Evolutionary conservation across 2,888 invertebrate genomes (phyloP), one percentile per base, ranked within the genome.

Genomic region (Blastobasis adustella): DNA sequence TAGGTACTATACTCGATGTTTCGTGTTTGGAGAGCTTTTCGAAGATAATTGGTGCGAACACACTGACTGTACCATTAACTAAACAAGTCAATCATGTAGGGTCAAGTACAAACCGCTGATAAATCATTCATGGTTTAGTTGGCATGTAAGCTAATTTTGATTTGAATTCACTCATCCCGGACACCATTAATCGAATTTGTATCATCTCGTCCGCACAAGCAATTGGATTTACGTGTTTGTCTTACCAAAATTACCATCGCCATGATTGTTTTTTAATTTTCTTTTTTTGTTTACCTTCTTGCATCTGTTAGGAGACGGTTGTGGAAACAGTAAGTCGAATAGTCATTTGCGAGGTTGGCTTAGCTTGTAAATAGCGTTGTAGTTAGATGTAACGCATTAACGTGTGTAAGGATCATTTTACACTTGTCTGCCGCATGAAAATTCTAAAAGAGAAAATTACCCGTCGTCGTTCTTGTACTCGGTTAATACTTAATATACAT

Each of bases 251-350:
- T 73, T 72, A 55, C 66, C 83, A 84, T 76, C 76, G 58, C 65
- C 82, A 81, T 77, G 63, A 74, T 79, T 79, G 78, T 80, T 81
- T 81, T 81, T 81, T 78, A 76, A 81, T 82, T 82, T 83, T 67
- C 71, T 76, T 82, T 84, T 49, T 86, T 78, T 83, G 79, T 86
- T 85, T 23, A 23, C 81, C 77, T 76, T 83, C 84, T 85, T 82
- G 88, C 88, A 86, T 87, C 88, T 82, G 85, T 84, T 88, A 88
- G 88, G 86, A 87, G 88, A 88, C 84, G 87, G 67, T 87, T 88
- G 79, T 88, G 87, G 88, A 88, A 88, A 87, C 88, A 88, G 88
- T 88, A 88, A 88, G 88, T 88, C 76, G 76, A 79, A 64, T 78
- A 76, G 79, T 72, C 79, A 79, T 82, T 69, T 83, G 77, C 23